These are phyloP conservation scores for Gymnogyps californianus DNA, from an alignment of 2,113 vertebrate genomes.

Conservation along the genomic window DNA sequence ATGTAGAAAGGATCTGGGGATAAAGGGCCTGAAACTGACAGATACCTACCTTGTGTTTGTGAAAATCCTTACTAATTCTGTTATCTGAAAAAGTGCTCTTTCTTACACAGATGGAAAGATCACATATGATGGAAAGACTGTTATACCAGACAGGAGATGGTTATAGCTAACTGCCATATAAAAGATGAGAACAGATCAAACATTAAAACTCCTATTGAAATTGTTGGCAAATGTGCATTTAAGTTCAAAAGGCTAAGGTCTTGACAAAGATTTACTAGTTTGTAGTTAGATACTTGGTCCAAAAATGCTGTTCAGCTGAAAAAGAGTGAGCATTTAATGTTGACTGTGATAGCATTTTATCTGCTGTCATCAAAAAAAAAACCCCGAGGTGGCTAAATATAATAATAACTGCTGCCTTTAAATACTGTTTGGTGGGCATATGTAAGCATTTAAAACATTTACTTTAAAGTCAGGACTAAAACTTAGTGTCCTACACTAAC, in stretches of 20 bases:
- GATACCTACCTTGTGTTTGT: neutral
- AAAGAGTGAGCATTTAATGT: neutral
- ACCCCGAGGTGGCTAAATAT: neutral
- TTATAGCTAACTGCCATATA: neutral
- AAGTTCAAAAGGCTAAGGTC: neutral
- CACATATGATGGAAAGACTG: neutral
- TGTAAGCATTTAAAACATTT: neutral
- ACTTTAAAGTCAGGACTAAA: neutral
- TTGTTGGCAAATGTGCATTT: rapidly evolving
- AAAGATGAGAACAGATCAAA: neutral
- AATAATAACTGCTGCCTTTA: neutral
- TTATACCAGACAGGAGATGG: neutral
- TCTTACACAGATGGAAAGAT: neutral
- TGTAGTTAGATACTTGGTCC: neutral
- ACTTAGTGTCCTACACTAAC: neutral
- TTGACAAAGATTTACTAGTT: neutral
- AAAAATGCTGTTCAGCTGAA: neutral
- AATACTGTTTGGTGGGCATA: neutral
- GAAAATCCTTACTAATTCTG: neutral
- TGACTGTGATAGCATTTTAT: neutral
- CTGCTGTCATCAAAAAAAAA: neutral
- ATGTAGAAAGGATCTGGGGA: neutral
- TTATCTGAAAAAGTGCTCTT: neutral
- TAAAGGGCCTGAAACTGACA: neutral
- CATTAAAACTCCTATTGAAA: neutral